Conservation (phyloP, 1,140 invertebrate genomes). For the Cyclina sinensis region DNA sequence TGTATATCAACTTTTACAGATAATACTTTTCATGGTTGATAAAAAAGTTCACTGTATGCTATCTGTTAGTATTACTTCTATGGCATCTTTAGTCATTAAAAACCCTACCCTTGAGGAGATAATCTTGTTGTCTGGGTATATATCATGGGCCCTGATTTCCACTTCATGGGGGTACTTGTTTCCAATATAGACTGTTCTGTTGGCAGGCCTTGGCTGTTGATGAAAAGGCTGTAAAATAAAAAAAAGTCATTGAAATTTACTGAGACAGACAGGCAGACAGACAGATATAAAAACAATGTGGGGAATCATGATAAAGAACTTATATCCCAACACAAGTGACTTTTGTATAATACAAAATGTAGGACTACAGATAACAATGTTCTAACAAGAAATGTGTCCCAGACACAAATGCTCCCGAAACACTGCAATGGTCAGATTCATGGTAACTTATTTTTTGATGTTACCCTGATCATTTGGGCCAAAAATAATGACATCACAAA, state of each 20-base stretch:
- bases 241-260: not conserved
- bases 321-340: not conserved
- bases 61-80: no score
- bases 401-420: no score
- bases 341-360: not conserved
- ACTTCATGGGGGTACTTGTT: slow-evolving; percentile 67
- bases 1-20: no score
- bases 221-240: slow-evolving; percentile 46
- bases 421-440: not conserved
- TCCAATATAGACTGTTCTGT: slow-evolving; percentile 76
- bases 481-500: no score
- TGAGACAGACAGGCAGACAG: not conserved
- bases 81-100: no score
- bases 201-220: slow-evolving; percentile 18
- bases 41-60: no score
- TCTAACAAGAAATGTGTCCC: no score
- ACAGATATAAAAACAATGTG: not conserved
- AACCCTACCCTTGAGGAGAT: slow-evolving; percentile 80
- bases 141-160: slow-evolving; percentile 65
- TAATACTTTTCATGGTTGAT: no score
- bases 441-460: not conserved
- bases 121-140: slow-evolving; percentile 80
- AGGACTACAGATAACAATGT: no score
- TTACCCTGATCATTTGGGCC: no score
- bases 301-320: not conserved